These are phyloP conservation scores for Rhagoletis pomonella DNA, from an alignment of 1,140 invertebrate genomes.

Conservation along the genomic window DNA sequence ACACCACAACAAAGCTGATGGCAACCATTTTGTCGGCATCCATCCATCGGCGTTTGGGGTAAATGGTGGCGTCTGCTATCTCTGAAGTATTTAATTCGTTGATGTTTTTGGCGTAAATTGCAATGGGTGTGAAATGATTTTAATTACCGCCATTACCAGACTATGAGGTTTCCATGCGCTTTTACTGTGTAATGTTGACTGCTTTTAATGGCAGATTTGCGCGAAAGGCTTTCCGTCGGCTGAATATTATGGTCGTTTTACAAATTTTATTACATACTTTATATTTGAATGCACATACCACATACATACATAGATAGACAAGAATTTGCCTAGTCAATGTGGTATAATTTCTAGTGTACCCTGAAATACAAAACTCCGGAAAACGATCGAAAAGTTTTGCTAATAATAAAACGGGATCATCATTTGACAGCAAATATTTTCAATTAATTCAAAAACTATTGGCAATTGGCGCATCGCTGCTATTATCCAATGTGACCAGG, in stretches of 20 bases:
- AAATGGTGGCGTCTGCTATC: not conserved
- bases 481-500: too few species aligned
- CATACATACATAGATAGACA: not conserved
- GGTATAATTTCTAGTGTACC: too few species aligned
- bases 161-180: not conserved
- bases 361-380: too few species aligned
- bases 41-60: not conserved
- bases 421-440: too few species aligned
- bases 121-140: constrained; percentile 70
- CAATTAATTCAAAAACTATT: too few species aligned
- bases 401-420: too few species aligned
- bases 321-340: too few species aligned
- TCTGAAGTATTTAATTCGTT: constrained; percentile 61
- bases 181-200: not conserved
- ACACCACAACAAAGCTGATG: not conserved
- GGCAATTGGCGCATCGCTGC: too few species aligned
- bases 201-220: not conserved
- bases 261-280: not conserved
- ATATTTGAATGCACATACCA: too few species aligned
- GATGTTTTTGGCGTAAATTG: constrained; percentile 61
- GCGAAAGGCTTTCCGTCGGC: not conserved
- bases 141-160: constrained; percentile 62
- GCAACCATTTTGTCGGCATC: not conserved
- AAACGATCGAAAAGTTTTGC: too few species aligned
- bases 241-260: not conserved